These are phyloP conservation scores for Macrophya alboannulata DNA, from an alignment of 2,888 invertebrate genomes.

Conservation along the genomic window DNA sequence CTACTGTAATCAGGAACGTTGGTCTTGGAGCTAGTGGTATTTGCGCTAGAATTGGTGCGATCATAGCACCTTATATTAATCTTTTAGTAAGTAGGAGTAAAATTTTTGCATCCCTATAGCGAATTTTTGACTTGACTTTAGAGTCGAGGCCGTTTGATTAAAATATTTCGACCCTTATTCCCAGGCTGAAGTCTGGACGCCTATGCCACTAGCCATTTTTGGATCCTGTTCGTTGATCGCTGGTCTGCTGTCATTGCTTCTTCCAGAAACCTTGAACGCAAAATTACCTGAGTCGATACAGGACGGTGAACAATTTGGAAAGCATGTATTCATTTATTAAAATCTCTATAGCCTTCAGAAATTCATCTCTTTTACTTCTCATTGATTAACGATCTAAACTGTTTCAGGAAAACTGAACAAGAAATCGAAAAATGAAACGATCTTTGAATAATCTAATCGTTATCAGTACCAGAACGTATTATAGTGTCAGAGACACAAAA, in stretches of 20 bases:
- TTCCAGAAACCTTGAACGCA: constrained; percentile 86
- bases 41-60: constrained; percentile 85
- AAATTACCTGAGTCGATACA: constrained; percentile 86
- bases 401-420: constrained; percentile 66
- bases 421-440: constrained; percentile 71
- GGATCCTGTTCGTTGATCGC: constrained; percentile 83
- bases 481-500: neutral
- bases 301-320: constrained; percentile 85
- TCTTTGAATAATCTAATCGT: constrained; percentile 70
- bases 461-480: constrained; percentile 65
- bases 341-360: neutral
- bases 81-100: constrained; percentile 79
- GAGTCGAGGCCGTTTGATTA: neutral
- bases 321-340: constrained; percentile 77
- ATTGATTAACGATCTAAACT: neutral
- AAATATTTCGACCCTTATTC: constrained; percentile 50
- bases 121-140: neutral
- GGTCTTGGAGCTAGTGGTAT: constrained; percentile 85
- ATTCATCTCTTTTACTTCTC: neutral
- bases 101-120: constrained; percentile 52
- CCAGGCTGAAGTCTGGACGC: constrained; percentile 83
- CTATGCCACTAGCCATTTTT: constrained; percentile 83
- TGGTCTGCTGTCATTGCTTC: constrained; percentile 82
- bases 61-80: constrained; percentile 84
- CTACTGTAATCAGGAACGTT: constrained; percentile 86